A percentile compares a stretch with the other conserved stretches of the same genome.
phyloP scores from a whole-genome alignment of 2,113 vertebrate species.

The Sorex fumeus region DNA sequence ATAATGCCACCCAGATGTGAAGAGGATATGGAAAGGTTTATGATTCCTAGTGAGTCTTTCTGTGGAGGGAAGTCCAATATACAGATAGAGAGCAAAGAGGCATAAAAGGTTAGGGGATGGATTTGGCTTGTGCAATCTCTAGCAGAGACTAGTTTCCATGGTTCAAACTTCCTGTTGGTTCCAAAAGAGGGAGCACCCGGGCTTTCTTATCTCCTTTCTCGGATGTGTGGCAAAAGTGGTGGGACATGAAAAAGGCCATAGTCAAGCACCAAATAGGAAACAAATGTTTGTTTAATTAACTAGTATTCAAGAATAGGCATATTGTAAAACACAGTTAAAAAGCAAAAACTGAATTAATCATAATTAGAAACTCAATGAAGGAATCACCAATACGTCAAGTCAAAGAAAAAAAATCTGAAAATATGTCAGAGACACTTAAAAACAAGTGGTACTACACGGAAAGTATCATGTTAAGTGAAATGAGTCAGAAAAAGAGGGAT shows the following conservation, averaged over 20 bases:
- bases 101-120: neutral
- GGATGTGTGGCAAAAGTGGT: too few relatives aligned
- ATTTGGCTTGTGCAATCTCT: neutral
- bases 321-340: neutral
- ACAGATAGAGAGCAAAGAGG: neutral
- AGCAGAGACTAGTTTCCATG: too few relatives aligned
- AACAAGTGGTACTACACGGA: too few relatives aligned
- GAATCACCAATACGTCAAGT: neutral
- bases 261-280: conserved; percentile 5
- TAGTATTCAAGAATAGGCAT: neutral
- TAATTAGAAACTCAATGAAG: neutral
- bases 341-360: conserved; percentile 16
- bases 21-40: neutral
- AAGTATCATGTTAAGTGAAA: too few relatives aligned
- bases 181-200: too few relatives aligned
- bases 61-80: neutral
- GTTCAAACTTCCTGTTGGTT: too few relatives aligned
- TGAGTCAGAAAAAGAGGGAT: too few relatives aligned
- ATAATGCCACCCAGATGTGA: neutral
- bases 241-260: too few relatives aligned
- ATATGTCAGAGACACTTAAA: neutral
- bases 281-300: neutral
- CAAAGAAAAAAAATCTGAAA: neutral
- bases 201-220: too few relatives aligned
- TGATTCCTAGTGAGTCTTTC: neutral